These are phyloP conservation scores for Anoplolepis gracilipes DNA, from an alignment of 1,140 invertebrate species.

Conservation along the genomic window DNA sequence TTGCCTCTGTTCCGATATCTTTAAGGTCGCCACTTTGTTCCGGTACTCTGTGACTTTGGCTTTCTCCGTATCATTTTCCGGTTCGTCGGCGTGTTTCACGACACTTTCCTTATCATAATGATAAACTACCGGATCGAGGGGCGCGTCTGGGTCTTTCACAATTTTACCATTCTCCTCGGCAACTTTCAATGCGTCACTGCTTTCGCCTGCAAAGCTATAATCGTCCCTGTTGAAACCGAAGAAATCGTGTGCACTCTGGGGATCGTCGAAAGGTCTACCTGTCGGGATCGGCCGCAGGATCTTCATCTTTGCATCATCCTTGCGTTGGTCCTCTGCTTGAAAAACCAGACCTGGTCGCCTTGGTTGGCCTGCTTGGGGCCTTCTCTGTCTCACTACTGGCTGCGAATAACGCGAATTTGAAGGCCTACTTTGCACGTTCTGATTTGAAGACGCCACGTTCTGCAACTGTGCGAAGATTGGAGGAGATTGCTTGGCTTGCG, in stretches of 20 bases:
- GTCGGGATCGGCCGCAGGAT: background rate
- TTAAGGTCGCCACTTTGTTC: slow-evolving; percentile 70
- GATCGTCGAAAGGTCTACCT: slow-evolving; percentile 37
- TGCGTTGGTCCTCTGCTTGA: background rate
- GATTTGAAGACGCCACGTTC: background rate
- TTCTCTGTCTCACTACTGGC: background rate
- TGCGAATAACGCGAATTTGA: background rate
- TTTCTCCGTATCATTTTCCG: slow-evolving; percentile 69
- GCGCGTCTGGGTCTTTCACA: slow-evolving; percentile 18
- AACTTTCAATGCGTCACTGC: background rate
- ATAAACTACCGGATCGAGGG: slow-evolving; percentile 62
- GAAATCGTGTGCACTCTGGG: slow-evolving; percentile 60
- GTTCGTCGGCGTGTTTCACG: slow-evolving; percentile 67
- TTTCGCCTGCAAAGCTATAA: slow-evolving; percentile 60
- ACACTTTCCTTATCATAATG: slow-evolving; percentile 69
- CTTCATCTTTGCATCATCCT: background rate
- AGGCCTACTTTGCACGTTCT: background rate
- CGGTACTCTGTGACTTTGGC: slow-evolving; percentile 69
- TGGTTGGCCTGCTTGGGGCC: background rate
- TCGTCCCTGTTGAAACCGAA: slow-evolving; percentile 60
- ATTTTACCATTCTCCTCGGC: slow-evolving; percentile 45
- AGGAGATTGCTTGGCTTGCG: background rate
- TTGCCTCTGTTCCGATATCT: slow-evolving; percentile 68
- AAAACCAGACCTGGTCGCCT: no score
- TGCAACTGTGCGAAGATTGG: background rate